Evolutionary conservation across 2,113 vertebrate species (phyloP).

Genomic region (Felis chaus): DNA sequence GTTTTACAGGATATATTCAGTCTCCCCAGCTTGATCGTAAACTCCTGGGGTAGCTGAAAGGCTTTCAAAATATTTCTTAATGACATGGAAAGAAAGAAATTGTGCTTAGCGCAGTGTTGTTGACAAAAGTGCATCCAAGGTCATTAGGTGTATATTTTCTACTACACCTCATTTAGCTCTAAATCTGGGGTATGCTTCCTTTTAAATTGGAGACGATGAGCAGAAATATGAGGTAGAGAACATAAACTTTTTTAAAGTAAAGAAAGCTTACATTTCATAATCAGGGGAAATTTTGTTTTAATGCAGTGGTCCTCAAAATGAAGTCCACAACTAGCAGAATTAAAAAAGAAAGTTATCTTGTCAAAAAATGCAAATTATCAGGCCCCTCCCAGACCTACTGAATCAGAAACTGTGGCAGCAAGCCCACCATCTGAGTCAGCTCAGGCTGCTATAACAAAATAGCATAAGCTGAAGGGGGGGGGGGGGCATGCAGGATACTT

Average conservation of each 20-base stretch:
- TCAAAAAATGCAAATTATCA: background rate
- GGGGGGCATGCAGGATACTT: background rate
- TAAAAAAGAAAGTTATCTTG: background rate
- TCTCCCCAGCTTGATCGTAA: constrained; percentile 47
- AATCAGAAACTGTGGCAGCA: background rate
- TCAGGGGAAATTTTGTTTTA: background rate
- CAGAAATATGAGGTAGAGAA: background rate
- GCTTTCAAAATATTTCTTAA: constrained; percentile 32
- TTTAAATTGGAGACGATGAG: background rate
- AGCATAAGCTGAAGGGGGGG: background rate
- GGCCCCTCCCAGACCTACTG: background rate
- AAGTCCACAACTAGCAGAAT: background rate
- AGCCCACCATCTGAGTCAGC: background rate
- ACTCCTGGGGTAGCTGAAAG: constrained; percentile 10
- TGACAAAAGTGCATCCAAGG: background rate
- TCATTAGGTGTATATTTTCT: background rate
- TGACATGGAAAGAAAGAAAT: constrained; percentile 5
- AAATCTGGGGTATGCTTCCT: background rate
- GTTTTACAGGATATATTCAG: constrained; percentile 42
- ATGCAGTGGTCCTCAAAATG: background rate
- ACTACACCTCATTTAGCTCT: background rate
- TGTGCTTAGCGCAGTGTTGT: background rate
- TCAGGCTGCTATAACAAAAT: background rate
- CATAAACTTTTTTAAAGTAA: background rate
- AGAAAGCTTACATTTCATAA: background rate